phyloP scores from a whole-genome alignment of 2,888 invertebrate species.

The Elegia similella region DNA sequence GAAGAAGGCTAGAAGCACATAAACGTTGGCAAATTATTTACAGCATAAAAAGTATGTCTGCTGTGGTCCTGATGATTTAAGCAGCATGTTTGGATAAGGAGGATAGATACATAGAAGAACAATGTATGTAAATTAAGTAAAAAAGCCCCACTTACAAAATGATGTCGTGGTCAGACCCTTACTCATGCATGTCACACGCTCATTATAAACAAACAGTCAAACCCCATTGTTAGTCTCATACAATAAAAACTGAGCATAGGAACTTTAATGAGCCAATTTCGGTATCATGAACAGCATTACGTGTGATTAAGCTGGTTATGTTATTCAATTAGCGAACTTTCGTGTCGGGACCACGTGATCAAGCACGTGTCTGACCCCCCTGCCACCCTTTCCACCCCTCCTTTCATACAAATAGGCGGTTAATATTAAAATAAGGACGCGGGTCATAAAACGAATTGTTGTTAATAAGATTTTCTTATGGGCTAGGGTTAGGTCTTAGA shows the following conservation, averaged over 20 bases:
- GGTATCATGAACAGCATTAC: slow-evolving; percentile 42
- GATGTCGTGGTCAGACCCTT: slow-evolving; percentile 3
- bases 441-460: slow-evolving; percentile 42
- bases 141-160: not conserved
- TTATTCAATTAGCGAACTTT: slow-evolving; percentile 51
- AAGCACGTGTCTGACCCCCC: slow-evolving; percentile 35
- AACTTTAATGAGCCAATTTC: slow-evolving; percentile 59
- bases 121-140: too few relatives aligned
- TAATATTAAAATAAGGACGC: slow-evolving; percentile 48
- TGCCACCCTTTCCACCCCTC: slow-evolving; percentile 25
- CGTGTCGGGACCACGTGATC: slow-evolving; percentile 41
- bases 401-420: slow-evolving; percentile 55
- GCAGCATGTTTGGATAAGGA: too few relatives aligned
- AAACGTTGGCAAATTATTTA: too few relatives aligned
- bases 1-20: too few relatives aligned
- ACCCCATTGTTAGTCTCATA: slow-evolving; percentile 36
- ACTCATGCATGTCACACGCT: slow-evolving; percentile 40
- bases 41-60: too few relatives aligned
- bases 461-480: slow-evolving; percentile 21
- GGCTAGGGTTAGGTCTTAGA: too few relatives aligned
- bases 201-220: slow-evolving; percentile 37
- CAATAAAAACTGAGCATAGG: slow-evolving; percentile 42
- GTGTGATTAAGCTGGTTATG: slow-evolving; percentile 40
- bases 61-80: too few relatives aligned
- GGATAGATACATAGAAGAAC: too few relatives aligned